Evolutionary conservation across 2,113 vertebrate genomes (phyloP).

Genomic region (Microcebus ravelobensis): DNA sequence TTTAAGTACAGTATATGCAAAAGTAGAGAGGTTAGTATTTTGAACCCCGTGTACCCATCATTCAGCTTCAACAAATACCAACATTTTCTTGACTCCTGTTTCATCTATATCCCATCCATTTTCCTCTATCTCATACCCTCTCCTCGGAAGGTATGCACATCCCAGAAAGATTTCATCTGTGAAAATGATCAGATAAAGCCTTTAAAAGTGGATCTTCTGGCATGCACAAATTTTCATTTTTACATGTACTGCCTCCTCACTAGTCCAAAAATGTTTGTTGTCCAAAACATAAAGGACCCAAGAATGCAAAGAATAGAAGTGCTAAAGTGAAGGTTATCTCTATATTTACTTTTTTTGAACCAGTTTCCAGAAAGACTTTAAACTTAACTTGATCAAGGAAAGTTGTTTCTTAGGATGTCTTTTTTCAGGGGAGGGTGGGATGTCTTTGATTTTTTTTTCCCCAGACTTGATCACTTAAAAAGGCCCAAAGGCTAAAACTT

Average conservation of each 20-base stretch:
- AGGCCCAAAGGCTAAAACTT: not conserved
- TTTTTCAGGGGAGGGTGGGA: accelerated
- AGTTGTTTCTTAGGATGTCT: not conserved
- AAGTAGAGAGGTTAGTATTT: not conserved
- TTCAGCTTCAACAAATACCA: not conserved
- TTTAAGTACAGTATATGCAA: not conserved
- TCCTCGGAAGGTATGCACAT: not conserved
- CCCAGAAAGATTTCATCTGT: not conserved
- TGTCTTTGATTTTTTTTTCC: not conserved
- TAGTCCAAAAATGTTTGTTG: slow-evolving; percentile 8
- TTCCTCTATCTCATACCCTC: not conserved
- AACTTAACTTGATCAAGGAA: not conserved
- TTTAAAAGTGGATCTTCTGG: not conserved
- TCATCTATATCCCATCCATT: not conserved
- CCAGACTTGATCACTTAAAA: not conserved
- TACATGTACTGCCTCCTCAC: not conserved
- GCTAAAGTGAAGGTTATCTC: not conserved
- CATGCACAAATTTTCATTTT: not conserved
- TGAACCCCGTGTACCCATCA: not conserved
- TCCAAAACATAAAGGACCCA: not conserved
- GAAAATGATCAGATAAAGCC: not conserved
- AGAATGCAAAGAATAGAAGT: not conserved
- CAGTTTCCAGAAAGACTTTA: not conserved
- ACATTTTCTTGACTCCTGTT: not conserved
- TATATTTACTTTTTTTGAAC: not conserved